Evolutionary conservation across 2,113 vertebrate species (phyloP).

Genomic region (Xenopus tropicalis): UCB_Xtro_10.0 CM004446.2:92450501-92451000

Average conservation of each 20-base stretch:
- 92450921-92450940: conserved; percentile 52
- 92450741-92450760: conserved; percentile 67
- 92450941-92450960: conserved; percentile 62
- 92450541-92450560: conserved; percentile 66
- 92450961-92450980: conserved; percentile 67
- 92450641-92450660: conserved; percentile 24
- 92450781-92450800: conserved; percentile 57
- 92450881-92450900: conserved; percentile 56
- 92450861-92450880: conserved; percentile 54
- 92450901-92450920: conserved; percentile 61
- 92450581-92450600: conserved; percentile 31
- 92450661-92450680: conserved; percentile 49
- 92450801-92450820: conserved; percentile 58
- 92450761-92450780: conserved; percentile 54
- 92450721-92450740: conserved; percentile 64
- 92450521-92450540: conserved; percentile 59
- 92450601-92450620: conserved; percentile 42
- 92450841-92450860: conserved; percentile 56
- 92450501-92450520: not conserved
- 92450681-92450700: conserved; percentile 58
- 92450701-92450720: conserved; percentile 53
- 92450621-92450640: not conserved
- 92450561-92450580: conserved; percentile 50
- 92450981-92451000: conserved; percentile 58
- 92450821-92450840: conserved; percentile 57